These are phyloP conservation scores for Myotis pilosus DNA, from an alignment of 2,797 vertebrate species.

Conservation along the genomic window DNA sequence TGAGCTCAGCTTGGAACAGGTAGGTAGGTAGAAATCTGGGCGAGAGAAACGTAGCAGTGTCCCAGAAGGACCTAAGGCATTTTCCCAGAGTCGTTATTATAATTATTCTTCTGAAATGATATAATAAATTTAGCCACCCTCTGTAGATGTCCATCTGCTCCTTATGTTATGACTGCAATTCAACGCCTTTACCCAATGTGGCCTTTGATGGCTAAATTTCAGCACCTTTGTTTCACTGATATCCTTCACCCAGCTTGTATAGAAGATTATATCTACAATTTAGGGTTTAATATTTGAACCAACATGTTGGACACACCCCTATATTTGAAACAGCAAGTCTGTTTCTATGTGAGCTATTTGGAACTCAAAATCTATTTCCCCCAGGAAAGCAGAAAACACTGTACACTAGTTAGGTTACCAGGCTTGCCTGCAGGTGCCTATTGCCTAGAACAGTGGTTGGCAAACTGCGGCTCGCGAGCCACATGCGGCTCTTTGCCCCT, in stretches of 20 bases:
- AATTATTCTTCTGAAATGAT: slow-evolving; percentile 9
- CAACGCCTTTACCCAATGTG: neutral
- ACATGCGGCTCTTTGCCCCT: too few relatives aligned
- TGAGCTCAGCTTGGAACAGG: neutral
- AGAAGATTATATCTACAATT: neutral
- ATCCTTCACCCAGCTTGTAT: neutral
- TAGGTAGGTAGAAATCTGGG: neutral
- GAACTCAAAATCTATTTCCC: neutral
- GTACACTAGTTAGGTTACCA: neutral
- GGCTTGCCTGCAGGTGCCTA: neutral
- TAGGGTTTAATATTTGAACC: neutral
- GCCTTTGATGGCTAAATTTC: neutral
- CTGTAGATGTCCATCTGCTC: neutral
- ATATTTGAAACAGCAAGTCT: neutral
- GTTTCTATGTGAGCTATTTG: neutral
- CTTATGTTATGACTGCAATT: neutral
- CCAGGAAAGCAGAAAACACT: neutral
- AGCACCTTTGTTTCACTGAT: neutral
- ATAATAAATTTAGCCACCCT: neutral
- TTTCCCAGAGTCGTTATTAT: neutral
- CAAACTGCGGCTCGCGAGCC: too few relatives aligned
- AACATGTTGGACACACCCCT: neutral
- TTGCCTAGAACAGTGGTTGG: neutral
- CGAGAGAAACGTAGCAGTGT: neutral
- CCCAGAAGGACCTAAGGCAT: neutral